Evolutionary conservation across 2,113 vertebrate genomes (phyloP).

Genomic region (Myanophis thanlyinensis): DNA sequence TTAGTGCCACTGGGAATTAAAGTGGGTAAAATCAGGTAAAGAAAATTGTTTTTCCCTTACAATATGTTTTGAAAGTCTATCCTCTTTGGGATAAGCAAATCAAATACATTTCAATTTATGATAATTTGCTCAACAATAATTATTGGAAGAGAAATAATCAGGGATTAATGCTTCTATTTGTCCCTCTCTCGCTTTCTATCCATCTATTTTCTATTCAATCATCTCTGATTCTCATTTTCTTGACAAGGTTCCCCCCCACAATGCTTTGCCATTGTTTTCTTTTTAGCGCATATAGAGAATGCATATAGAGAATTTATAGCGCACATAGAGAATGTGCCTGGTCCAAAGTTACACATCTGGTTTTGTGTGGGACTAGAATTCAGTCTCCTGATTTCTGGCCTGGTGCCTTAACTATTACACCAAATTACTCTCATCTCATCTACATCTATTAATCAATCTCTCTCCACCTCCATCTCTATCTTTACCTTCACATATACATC

Average conservation of each 20-base stretch:
- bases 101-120: slow-evolving; percentile 4
- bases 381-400: not conserved
- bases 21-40: slow-evolving; percentile 53
- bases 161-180: not conserved
- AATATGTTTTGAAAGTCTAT: slow-evolving; percentile 42
- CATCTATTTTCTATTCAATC: not conserved
- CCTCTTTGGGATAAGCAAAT: slow-evolving; percentile 35
- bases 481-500: not conserved
- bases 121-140: slow-evolving; percentile 25
- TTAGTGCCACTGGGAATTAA: slow-evolving; percentile 58
- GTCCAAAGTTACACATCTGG: not conserved
- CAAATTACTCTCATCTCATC: not conserved
- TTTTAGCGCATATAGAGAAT: not conserved
- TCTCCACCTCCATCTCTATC: not conserved
- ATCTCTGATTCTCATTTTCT: not conserved
- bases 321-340: not conserved
- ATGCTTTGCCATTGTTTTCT: not conserved
- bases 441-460: not conserved
- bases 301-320: not conserved
- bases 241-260: not conserved
- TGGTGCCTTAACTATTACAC: not conserved
- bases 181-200: not conserved
- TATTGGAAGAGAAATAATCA: slow-evolving; percentile 23
- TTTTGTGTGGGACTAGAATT: not conserved
- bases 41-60: slow-evolving; percentile 42